These are phyloP conservation scores for Probosciger aterrimus DNA, from an alignment of 2,113 vertebrate genomes.

Conservation along the genomic window DNA sequence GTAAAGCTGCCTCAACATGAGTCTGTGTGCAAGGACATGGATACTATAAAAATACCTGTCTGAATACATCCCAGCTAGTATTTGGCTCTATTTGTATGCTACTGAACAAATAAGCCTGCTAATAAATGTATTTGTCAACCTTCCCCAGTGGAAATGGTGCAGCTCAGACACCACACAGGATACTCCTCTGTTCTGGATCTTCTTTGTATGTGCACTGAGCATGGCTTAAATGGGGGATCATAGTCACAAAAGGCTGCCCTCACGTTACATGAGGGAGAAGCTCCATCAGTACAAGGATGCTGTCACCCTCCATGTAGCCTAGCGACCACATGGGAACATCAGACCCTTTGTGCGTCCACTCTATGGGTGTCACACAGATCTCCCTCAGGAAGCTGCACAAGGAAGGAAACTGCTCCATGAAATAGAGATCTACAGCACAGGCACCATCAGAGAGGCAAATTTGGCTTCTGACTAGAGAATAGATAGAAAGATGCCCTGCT, in stretches of 20 bases:
- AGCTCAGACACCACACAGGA: neutral
- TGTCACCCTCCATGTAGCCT: neutral
- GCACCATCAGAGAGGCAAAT: neutral
- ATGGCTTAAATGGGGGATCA: neutral
- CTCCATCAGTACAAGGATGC: neutral
- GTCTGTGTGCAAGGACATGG: neutral
- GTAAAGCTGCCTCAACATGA: neutral
- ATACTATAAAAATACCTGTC: neutral
- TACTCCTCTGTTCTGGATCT: neutral
- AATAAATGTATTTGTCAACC: neutral
- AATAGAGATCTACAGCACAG: neutral
- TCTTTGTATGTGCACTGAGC: neutral
- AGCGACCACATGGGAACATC: neutral
- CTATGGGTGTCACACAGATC: neutral
- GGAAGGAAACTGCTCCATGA: neutral
- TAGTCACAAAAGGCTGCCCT: neutral
- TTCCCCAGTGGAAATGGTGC: neutral
- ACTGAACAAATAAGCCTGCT: neutral
- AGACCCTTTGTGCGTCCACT: rapidly evolving
- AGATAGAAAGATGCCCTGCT: neutral
- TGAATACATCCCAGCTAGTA: neutral
- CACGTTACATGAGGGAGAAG: rapidly evolving
- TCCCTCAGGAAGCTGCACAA: neutral
- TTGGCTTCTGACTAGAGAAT: neutral
- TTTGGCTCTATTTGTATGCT: neutral